A percentile compares a stretch with the other conserved stretches of the same genome.
Evolutionary conservation across 2,797 vertebrate genomes (phyloP).

Genomic region (Poeciliopsis presidionis): DNA sequence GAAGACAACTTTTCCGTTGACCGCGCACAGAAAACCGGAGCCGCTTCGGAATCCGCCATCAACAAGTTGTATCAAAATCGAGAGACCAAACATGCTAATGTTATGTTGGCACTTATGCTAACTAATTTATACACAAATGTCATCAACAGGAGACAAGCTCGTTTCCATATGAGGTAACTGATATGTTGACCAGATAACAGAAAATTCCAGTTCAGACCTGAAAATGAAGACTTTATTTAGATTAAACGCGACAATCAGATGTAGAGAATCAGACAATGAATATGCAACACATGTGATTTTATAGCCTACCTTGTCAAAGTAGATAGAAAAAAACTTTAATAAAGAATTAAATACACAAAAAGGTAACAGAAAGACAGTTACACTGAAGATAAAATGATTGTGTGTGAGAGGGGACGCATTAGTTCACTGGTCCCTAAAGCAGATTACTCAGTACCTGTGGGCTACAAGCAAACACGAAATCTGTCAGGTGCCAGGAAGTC

Average conservation of each 20-base stretch:
- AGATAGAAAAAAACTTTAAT: background rate
- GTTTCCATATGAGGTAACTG: background rate
- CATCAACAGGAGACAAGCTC: background rate
- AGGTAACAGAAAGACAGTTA: background rate
- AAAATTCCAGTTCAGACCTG: background rate
- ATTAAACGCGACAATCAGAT: background rate
- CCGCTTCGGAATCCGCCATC: background rate
- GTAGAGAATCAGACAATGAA: background rate
- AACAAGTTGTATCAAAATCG: background rate
- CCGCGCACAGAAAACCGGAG: background rate
- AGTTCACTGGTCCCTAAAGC: slow-evolving; percentile 5
- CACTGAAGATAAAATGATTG: background rate
- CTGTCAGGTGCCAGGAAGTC: slow-evolving; percentile 19
- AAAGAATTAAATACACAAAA: background rate
- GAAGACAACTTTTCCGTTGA: background rate
- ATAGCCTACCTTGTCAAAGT: background rate
- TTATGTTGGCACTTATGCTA: background rate
- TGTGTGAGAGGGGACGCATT: background rate
- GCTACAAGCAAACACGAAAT: slow-evolving; percentile 29
- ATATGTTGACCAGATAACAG: background rate
- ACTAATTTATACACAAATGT: background rate
- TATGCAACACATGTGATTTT: background rate
- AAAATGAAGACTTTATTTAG: background rate
- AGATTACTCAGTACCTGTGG: slow-evolving; percentile 9
- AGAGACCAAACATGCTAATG: background rate